phyloP scores from a whole-genome alignment of 2,888 invertebrate genomes.

The Eucera pruinosa region DNA sequence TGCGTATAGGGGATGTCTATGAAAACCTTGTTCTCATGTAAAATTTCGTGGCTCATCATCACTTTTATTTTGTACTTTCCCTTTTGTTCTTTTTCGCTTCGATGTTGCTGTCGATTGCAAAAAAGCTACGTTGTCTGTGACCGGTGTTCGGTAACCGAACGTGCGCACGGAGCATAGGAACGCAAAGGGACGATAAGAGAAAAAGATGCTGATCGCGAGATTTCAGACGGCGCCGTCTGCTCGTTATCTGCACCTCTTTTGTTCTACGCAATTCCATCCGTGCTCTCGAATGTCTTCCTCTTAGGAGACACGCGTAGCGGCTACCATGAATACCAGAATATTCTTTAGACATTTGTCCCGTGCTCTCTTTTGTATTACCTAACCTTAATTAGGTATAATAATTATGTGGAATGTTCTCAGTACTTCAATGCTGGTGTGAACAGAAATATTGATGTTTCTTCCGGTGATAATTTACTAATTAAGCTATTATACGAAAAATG shows the following conservation, averaged over 20 bases:
- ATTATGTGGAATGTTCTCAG: too few relatives aligned
- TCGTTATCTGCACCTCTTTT: slow-evolving; percentile 47
- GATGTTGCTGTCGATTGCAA: slow-evolving; percentile 42
- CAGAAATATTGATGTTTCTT: too few relatives aligned
- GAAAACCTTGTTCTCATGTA: background rate
- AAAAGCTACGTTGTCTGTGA: slow-evolving; percentile 44
- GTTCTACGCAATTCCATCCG: slow-evolving; percentile 33
- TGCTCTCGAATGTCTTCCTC: slow-evolving; percentile 13
- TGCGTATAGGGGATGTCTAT: background rate
- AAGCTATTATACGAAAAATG: too few relatives aligned
- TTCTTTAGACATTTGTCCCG: background rate
- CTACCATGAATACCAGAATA: background rate
- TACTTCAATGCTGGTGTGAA: too few relatives aligned
- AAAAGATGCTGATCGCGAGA: slow-evolving; percentile 65
- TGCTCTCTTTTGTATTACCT: background rate
- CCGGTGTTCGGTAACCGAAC: slow-evolving; percentile 64
- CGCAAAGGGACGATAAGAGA: slow-evolving; percentile 54
- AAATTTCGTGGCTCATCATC: background rate
- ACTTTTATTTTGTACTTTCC: background rate
- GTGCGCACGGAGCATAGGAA: slow-evolving; percentile 51
- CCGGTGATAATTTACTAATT: too few relatives aligned
- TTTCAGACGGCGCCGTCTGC: slow-evolving; percentile 62
- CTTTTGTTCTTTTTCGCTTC: too few relatives aligned
- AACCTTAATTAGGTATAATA: too few relatives aligned
- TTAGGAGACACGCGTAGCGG: background rate